These are phyloP conservation scores for Dolichallabes microphthalmus DNA, from an alignment of 2,113 vertebrate genomes.

Conservation along the genomic window DNA sequence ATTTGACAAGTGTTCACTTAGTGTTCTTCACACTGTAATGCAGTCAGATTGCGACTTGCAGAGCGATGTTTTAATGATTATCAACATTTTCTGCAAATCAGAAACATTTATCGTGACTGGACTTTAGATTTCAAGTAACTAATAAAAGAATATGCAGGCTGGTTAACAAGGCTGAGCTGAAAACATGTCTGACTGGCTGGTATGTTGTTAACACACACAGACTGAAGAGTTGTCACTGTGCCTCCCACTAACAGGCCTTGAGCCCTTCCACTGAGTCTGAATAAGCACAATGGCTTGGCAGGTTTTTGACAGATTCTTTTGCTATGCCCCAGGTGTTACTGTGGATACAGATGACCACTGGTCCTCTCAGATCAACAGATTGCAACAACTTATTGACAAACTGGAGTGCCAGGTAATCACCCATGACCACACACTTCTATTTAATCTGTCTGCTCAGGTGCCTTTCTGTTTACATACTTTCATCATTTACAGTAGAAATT, in stretches of 20 bases:
- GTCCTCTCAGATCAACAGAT: slow-evolving; percentile 86
- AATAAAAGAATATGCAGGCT: not conserved
- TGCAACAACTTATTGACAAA: slow-evolving; percentile 92
- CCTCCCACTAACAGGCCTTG: slow-evolving; percentile 21
- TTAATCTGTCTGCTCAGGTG: not conserved
- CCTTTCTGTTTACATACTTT: not conserved
- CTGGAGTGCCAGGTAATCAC: slow-evolving; percentile 86
- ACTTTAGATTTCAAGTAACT: not conserved
- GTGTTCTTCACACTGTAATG: not conserved
- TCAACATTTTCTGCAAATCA: not conserved
- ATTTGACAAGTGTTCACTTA: not conserved
- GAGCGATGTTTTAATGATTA: not conserved
- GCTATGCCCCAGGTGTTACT: slow-evolving; percentile 69
- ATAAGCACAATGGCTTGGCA: not conserved
- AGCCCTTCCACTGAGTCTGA: not conserved
- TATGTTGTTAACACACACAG: not conserved
- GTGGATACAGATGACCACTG: slow-evolving; percentile 82
- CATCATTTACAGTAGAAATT: not conserved
- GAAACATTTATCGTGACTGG: not conserved
- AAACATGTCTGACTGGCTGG: not conserved
- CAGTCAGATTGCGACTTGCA: not conserved
- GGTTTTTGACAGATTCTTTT: slow-evolving; percentile 30
- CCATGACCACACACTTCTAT: not conserved
- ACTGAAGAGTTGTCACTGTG: not conserved
- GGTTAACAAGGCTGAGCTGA: not conserved